Evolutionary conservation across 2,797 vertebrate species (phyloP).

Genomic region (Buphagus erythrorhynchus): DNA sequence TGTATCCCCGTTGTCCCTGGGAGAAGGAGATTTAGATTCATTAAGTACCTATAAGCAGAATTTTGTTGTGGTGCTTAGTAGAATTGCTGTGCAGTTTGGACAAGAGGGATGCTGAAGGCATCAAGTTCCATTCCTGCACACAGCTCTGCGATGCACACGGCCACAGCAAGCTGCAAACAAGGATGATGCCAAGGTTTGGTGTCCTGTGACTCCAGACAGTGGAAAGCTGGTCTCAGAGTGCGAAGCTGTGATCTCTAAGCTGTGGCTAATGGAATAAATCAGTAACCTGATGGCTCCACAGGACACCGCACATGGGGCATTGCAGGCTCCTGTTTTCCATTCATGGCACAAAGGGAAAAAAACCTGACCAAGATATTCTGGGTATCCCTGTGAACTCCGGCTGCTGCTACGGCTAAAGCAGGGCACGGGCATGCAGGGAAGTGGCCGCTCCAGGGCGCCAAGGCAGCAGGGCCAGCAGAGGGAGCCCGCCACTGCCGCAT

Average conservation of each 20-base stretch:
- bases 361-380: rapidly evolving
- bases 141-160: rapidly evolving
- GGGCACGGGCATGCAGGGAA: background rate
- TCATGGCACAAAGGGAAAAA: background rate
- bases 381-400: background rate
- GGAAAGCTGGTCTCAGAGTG: background rate
- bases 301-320: background rate
- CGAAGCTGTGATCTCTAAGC: background rate
- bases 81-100: background rate
- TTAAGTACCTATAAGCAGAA: background rate
- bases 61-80: background rate
- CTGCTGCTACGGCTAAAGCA: background rate
- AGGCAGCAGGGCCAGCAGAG: background rate
- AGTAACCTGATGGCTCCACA: background rate
- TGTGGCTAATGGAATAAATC: background rate
- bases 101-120: background rate
- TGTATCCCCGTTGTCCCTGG: rapidly evolving
- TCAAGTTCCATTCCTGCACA: rapidly evolving
- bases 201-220: background rate
- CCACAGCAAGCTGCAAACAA: background rate
- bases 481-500: background rate
- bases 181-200: background rate
- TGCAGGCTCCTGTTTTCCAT: background rate
- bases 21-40: background rate
- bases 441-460: rapidly evolving